Percentiles rank a stretch among this genome's conserved stretches.
Evolutionary conservation across 1,140 invertebrate genomes (phyloP).

Genomic region (Phthorimaea operculella): DNA sequence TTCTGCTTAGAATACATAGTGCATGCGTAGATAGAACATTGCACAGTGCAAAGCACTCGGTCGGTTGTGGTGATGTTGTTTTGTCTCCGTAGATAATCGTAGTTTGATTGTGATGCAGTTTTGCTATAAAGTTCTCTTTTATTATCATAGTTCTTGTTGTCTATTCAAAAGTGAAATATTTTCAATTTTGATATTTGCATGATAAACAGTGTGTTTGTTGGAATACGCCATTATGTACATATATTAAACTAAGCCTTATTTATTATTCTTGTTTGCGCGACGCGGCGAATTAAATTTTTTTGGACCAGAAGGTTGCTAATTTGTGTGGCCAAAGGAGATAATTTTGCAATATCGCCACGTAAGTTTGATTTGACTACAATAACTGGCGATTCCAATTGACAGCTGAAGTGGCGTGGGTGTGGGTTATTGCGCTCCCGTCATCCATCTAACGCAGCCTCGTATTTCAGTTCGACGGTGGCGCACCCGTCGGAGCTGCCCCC

Average conservation of each 20-base stretch:
- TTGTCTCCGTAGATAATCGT: constrained; percentile 42
- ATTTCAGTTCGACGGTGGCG: constrained; percentile 94
- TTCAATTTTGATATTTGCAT: constrained; percentile 30
- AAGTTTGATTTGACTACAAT: too few relatives aligned
- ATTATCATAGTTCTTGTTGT: constrained; percentile 30
- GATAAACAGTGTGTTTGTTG: constrained; percentile 33
- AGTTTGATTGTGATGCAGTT: constrained; percentile 60
- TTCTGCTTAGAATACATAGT: constrained; percentile 23
- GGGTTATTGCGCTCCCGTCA: constrained; percentile 21
- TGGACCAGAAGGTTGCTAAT: too few relatives aligned
- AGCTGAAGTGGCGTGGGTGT: constrained; percentile 41
- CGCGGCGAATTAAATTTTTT: too few relatives aligned
- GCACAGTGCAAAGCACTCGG: constrained; percentile 57
- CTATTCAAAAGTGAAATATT: background rate
- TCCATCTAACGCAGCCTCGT: constrained; percentile 24
- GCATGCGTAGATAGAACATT: constrained; percentile 49
- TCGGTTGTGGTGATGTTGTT: constrained; percentile 58
- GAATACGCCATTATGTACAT: constrained; percentile 12
- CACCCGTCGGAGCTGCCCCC: constrained; percentile 97
- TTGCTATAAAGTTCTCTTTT: constrained; percentile 49
- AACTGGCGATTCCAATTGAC: constrained; percentile 17
- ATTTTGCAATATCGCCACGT: too few relatives aligned
- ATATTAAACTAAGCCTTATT: too few relatives aligned
- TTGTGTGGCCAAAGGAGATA: too few relatives aligned
- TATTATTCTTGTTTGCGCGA: too few relatives aligned